phyloP scores from a whole-genome alignment of 2,888 invertebrate species.

The Xestia sexstrigata region DNA sequence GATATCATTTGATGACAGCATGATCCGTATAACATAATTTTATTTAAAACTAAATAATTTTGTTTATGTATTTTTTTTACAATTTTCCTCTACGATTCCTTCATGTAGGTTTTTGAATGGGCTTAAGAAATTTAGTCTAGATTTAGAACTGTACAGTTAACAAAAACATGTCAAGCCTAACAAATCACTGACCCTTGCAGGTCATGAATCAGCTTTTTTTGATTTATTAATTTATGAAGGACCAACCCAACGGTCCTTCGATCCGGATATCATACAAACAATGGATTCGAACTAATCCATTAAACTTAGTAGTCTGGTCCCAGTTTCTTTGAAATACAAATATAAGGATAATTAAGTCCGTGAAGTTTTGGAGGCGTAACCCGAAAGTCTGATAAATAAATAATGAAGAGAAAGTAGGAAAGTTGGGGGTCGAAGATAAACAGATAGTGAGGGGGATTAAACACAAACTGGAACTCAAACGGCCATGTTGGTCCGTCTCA shows the following conservation, averaged over 20 bases:
- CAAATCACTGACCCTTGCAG: constrained; percentile 34
- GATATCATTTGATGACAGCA: not conserved
- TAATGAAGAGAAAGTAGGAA: constrained; percentile 61
- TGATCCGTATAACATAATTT: not conserved
- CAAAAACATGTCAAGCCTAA: constrained; percentile 32
- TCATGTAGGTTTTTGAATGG: not conserved
- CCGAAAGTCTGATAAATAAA: constrained; percentile 65
- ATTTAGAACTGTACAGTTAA: not conserved
- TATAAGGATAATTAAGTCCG: constrained; percentile 56
- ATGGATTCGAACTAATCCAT: constrained; percentile 52
- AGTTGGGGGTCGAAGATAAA: constrained; percentile 65
- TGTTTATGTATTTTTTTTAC: not conserved
- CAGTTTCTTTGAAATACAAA: constrained; percentile 53
- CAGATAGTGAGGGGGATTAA: constrained; percentile 63
- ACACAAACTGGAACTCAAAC: constrained; percentile 60
- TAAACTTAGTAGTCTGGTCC: constrained; percentile 39
- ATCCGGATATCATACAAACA: constrained; percentile 35
- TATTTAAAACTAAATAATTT: not conserved
- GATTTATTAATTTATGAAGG: constrained; percentile 36
- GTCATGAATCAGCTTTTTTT: constrained; percentile 50
- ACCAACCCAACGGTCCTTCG: constrained; percentile 23
- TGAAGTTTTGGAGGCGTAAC: constrained; percentile 56
- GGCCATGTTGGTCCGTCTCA: constrained; percentile 47
- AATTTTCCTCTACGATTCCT: not conserved
- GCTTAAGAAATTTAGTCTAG: not conserved